Conservation (phyloP, 2,888 invertebrate species). For the Hybos culiciformis region DNA sequence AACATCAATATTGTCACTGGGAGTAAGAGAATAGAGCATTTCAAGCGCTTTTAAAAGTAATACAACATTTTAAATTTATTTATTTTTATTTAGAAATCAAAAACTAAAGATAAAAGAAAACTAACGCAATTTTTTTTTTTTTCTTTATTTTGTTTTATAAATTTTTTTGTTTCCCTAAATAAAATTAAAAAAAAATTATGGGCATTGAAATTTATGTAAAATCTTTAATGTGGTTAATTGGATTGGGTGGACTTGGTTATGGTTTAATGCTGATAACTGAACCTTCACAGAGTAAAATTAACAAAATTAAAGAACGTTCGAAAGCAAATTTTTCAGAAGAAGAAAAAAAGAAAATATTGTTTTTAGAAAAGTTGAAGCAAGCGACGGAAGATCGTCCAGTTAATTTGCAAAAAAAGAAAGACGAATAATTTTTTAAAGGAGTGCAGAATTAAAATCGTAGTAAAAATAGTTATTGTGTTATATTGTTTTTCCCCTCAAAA, state of each 20-base stretch:
- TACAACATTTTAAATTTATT: too few species aligned
- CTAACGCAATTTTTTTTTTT: constrained; percentile 7
- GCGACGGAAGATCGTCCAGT: constrained; percentile 21
- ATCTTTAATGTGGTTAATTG: constrained; percentile 44
- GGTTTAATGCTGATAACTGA: constrained; percentile 42
- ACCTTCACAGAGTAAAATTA: constrained; percentile 37
- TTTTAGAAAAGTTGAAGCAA: constrained; percentile 26
- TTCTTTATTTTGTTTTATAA: constrained; percentile 10
- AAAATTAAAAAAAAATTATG: constrained; percentile 19
- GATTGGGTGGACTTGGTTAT: constrained; percentile 47
- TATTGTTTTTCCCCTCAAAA: not conserved
- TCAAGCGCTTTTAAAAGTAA: too few species aligned
- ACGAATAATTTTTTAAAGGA: not conserved
- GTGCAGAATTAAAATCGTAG: not conserved
- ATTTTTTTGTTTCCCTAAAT: constrained; percentile 9
- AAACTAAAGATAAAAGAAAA: constrained; percentile 5
- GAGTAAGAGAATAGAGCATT: too few species aligned
- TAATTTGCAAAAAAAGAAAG: constrained; percentile 16
- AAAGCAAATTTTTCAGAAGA: constrained; percentile 16
- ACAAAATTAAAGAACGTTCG: constrained; percentile 22
- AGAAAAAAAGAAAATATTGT: constrained; percentile 24
- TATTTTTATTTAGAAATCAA: not conserved
- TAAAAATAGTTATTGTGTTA: not conserved
- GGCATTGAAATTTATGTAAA: constrained; percentile 31
- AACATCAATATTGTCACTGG: too few species aligned